Evolutionary conservation across 2,888 invertebrate species (phyloP), one percentile per base, ranked within the genome.

Genomic region (Leptinotarsa rubiginosa): DNA sequence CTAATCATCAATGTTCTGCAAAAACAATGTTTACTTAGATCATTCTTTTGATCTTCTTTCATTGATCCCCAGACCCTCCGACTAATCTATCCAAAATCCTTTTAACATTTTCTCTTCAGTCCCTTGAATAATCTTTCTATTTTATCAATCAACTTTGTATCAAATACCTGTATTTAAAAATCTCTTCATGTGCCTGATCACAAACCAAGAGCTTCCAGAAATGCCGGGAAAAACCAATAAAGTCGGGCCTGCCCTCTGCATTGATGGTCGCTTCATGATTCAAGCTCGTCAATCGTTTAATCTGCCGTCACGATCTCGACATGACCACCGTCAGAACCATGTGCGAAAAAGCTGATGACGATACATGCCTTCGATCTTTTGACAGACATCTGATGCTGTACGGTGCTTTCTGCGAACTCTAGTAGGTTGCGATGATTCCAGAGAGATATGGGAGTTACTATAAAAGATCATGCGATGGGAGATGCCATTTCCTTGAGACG

Each of bases 301-400:
- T 87, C 86, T 84, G 80, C 83, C 84, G 83, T 86, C 86, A 86
- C 86, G 85, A 87, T 86, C 86, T 86, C 80, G 86, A 86, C 86
- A 84, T 86, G 84, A 83, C 84, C 85, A 85, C 84, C 83, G 84
- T 80, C 83, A 83, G 83, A 82, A 83, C 82, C 84, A 85, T 85
- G 84, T 84, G 84, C 84, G 85, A 84, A 85, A 85, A 84, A 83
- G 80, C 80, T 80, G 82, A 83, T 81, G 78, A 65, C 79, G 78
- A 79, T 81, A 80, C 80, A 81, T 78, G 77, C 72, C 76, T 71
- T 74, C 69, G 47, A 59, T 77, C 75, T 76, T 77, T 77, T 80
- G 81, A 81, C 75, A 79, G 81, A 81, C 80, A 82, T 79, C 78
- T 80, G 81, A 81, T 77, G 79, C 72, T 78, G 78, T 74, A 66